Evolutionary conservation across 2,797 vertebrate genomes (phyloP).

Genomic region (Heterohyrax brucei): DNA sequence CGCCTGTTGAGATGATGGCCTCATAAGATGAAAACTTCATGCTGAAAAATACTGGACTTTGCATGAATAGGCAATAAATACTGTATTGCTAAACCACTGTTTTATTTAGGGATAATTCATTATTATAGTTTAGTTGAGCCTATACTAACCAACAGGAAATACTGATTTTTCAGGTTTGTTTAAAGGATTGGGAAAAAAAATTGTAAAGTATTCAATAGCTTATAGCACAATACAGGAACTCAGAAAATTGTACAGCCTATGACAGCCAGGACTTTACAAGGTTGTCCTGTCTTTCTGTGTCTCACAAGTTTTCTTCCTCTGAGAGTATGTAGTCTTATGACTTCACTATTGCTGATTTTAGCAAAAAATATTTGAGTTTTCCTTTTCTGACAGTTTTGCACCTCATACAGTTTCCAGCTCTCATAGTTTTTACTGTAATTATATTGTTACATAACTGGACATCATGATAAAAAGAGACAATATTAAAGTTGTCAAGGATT

Average conservation of each 20-base stretch:
- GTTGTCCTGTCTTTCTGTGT: too few relatives aligned
- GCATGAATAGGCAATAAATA: not conserved
- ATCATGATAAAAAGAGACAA: too few relatives aligned
- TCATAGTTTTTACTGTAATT: too few relatives aligned
- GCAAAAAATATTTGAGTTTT: too few relatives aligned
- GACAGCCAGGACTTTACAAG: too few relatives aligned
- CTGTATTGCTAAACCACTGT: constrained; percentile 23
- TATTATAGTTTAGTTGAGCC: not conserved
- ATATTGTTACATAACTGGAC: too few relatives aligned
- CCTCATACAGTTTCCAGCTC: too few relatives aligned
- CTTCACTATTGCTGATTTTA: too few relatives aligned
- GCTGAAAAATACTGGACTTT: not conserved
- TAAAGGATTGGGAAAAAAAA: constrained; percentile 15
- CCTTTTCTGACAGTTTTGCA: too few relatives aligned
- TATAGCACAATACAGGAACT: not conserved
- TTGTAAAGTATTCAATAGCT: not conserved
- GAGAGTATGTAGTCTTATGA: too few relatives aligned
- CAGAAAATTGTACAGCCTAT: not conserved
- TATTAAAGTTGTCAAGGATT: too few relatives aligned
- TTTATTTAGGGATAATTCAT: not conserved
- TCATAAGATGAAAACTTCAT: constrained; percentile 5
- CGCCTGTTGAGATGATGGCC: not conserved
- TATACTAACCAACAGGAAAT: not conserved
- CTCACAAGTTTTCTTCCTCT: too few relatives aligned
- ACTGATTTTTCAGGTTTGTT: not conserved